Conservation (phyloP, 35 echinoderm and acorn worm species). For the Apostichopus parvimensis region DNA sequence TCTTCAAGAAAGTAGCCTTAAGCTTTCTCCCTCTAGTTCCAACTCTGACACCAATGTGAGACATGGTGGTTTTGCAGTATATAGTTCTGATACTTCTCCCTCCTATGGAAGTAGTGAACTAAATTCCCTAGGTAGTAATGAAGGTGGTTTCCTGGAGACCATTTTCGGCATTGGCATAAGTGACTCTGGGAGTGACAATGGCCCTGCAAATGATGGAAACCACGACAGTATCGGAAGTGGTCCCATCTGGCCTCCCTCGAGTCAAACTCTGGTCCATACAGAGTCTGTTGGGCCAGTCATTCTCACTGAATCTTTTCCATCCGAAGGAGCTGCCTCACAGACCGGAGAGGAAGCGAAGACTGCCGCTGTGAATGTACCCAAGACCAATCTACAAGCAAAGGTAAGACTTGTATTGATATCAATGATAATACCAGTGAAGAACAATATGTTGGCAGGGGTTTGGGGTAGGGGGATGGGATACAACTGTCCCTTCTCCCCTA, state of each 20-base stretch:
- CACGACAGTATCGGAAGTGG: neutral
- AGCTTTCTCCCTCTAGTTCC: neutral
- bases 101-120: no score
- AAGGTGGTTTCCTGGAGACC: no score
- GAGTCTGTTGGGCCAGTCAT: neutral
- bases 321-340: neutral
- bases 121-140: no score
- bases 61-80: no score
- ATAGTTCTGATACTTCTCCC: no score
- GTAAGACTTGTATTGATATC: neutral
- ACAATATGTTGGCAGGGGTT: no score
- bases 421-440: no score
- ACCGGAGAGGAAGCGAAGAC: neutral
- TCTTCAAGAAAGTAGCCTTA: neutral
- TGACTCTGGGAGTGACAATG: neutral
- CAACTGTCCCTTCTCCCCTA: no score
- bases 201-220: neutral
- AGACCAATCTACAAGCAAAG: neutral
- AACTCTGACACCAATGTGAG: no score
- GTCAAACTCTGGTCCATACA: neutral
- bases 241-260: neutral
- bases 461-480: no score
- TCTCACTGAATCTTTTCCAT: neutral
- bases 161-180: neutral
- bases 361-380: neutral